Percentiles rank a stretch among this genome's conserved stretches.
These are phyloP conservation scores for Dilophus febrilis DNA, from an alignment of 2,888 invertebrate species.

Conservation along the genomic window DNA sequence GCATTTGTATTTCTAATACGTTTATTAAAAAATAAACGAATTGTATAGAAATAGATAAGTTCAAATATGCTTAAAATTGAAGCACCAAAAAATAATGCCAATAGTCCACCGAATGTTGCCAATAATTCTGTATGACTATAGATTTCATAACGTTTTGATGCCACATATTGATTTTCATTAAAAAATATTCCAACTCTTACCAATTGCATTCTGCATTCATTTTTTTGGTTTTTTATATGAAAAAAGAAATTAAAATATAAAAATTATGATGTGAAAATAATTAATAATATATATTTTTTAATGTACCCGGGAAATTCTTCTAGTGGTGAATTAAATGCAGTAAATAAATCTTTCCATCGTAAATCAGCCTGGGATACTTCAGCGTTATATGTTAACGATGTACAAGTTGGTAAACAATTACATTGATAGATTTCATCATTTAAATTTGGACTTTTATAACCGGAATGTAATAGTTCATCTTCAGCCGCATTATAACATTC, in stretches of 20 bases:
- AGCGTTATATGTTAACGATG: neutral
- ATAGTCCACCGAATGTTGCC: conserved; percentile 17
- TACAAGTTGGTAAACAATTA: conserved; percentile 34
- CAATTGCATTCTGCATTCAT: no score
- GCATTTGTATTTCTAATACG: no score
- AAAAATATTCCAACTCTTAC: conserved; percentile 31
- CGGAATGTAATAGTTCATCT: conserved; percentile 22
- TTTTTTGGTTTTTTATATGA: no score
- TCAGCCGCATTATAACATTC: conserved; percentile 24
- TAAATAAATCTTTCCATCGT: conserved; percentile 14
- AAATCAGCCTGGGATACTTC: neutral
- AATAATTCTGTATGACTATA: conserved; percentile 27
- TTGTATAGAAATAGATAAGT: conserved; percentile 28
- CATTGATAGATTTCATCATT: conserved; percentile 21
- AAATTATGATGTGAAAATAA: no score
- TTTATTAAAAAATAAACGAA: conserved; percentile 4
- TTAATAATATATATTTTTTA: neutral
- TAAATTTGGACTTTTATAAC: conserved; percentile 20
- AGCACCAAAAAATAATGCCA: conserved; percentile 33
- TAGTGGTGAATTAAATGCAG: conserved; percentile 31
- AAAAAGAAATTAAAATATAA: no score
- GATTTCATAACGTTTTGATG: conserved; percentile 38
- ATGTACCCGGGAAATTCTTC: conserved; percentile 19
- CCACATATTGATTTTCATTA: conserved; percentile 43
- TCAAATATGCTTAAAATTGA: conserved; percentile 31